These are phyloP conservation scores for Caerostris darwini DNA, from an alignment of 1,140 invertebrate genomes.

Conservation along the genomic window DNA sequence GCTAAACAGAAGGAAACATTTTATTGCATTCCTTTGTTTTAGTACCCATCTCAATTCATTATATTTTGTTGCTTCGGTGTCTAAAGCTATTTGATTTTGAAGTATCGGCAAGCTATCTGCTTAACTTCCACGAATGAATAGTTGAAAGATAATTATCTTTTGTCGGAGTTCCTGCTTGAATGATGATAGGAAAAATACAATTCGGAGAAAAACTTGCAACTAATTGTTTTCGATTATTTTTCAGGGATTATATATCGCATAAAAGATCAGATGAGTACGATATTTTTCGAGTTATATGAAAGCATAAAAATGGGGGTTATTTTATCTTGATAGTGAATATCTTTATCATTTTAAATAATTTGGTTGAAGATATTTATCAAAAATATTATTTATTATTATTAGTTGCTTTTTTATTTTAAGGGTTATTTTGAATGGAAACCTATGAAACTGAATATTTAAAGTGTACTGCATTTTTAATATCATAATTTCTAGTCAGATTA, in stretches of 20 bases:
- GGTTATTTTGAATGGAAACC: too few relatives aligned
- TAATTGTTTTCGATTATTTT: slow-evolving; percentile 42
- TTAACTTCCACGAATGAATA: background rate
- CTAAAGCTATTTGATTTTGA: background rate
- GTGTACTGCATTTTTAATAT: too few relatives aligned
- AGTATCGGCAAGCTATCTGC: background rate
- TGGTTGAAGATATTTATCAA: background rate
- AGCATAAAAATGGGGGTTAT: background rate
- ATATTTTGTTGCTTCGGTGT: background rate
- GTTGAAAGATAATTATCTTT: slow-evolving; percentile 20
- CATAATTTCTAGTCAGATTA: too few relatives aligned
- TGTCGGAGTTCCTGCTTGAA: background rate
- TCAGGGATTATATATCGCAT: background rate
- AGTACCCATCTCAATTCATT: background rate
- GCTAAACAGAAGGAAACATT: background rate
- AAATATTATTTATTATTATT: background rate
- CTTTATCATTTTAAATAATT: background rate
- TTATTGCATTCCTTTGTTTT: background rate
- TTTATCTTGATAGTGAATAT: background rate
- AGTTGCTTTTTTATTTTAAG: too few relatives aligned
- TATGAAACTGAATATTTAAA: too few relatives aligned
- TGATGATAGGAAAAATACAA: background rate
- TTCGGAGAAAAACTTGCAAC: background rate
- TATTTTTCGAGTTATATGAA: background rate
- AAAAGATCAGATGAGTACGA: background rate